A percentile compares a stretch with the other conserved stretches of the same genome.
These are phyloP conservation scores for Haliclystus octoradiatus DNA, from an alignment of 30 jellyfish, hydroid and myxozoan species.

Conservation along the genomic window DNA sequence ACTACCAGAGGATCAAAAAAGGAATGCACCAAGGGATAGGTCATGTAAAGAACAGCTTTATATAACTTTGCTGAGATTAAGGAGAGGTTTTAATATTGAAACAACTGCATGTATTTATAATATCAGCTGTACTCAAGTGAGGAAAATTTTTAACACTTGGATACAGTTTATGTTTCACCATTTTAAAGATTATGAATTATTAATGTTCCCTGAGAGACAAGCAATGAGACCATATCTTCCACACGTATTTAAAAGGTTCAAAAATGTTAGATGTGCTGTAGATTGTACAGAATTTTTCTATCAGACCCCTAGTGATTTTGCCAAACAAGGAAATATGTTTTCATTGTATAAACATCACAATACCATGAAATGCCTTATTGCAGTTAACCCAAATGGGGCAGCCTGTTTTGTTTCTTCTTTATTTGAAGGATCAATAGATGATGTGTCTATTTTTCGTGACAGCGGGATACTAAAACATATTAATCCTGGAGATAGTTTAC, in stretches of 20 bases:
- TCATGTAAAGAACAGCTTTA: conserved; percentile 15
- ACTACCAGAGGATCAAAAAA: too few relatives aligned
- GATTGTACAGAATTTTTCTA: conserved; percentile 57
- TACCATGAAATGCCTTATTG: conserved; percentile 43
- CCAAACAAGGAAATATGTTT: conserved; percentile 47
- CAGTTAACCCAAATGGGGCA: conserved; percentile 71
- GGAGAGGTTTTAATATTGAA: conserved; percentile 28
- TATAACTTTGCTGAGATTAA: conserved; percentile 17
- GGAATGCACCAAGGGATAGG: neutral
- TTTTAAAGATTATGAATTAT: conserved; percentile 4
- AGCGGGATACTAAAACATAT: conserved; percentile 59
- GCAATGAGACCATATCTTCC: conserved; percentile 17
- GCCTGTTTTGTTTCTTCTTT: conserved; percentile 46
- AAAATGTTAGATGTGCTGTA: conserved; percentile 12
- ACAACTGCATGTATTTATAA: conserved; percentile 26
- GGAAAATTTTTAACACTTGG: conserved; percentile 36
- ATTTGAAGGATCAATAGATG: conserved; percentile 50
- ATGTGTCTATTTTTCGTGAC: conserved; percentile 23
- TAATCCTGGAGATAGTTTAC: conserved; percentile 39
- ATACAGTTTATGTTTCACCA: conserved; percentile 26
- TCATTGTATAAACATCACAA: conserved; percentile 26
- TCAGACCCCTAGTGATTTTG: conserved; percentile 42
- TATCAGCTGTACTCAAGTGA: conserved; percentile 5
- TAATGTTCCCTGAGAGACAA: conserved; percentile 22
- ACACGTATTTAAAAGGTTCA: conserved; percentile 18